Base-by-base conservation (phyloP, 2,113 vertebrate species). In the Tichodroma muraria region DNA sequence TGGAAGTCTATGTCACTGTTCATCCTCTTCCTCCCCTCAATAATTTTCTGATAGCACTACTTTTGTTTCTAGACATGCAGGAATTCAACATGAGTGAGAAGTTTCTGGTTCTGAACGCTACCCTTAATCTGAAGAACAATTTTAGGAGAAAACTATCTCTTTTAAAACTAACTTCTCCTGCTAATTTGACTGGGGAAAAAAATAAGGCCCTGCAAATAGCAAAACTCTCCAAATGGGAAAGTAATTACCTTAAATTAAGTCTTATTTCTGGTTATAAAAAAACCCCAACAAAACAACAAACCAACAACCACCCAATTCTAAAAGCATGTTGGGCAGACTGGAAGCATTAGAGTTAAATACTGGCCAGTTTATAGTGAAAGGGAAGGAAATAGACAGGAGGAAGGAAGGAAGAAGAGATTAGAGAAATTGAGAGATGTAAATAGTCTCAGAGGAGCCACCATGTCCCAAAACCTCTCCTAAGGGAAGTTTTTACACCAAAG, bases 241-340 rank as follows among this genome's bases (percentile, higher is more conserved):
- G 97, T 94, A 97, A 98, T 98, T 98, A 97, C 96, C 96, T 97
- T 89, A 96, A 98, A 98, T 98, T 97, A 97, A 97, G 81, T 79
- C 76, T 98, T 95, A 97, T 97, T 98, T 97, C 95, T 97, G 97
- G 97, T 95, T 96, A 96, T 93, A 96, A 93, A 78, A 70, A 95
- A 89, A 96, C 16, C 63, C 68, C 75, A 93, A 71, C 40, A 38
- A 60, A 71, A 59, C 79, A 93, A 87, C 56, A 80, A 73, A 78
- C 47, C 84, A 91, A 84, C 89, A 85, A 90, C 83, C 88, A 95
- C 79, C 77, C 90, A 63, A 57, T 64, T 65, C 88, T 79, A 85
- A 93, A 88, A 86, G 88, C 83, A 83, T 89, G 72, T 88, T 89
- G 79, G 89, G 45, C 85, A 90, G 75, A 17, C 70, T 94, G 94